Percentiles rank a stretch among this genome's conserved stretches.
phyloP scores from a whole-genome alignment of 2,113 vertebrate species.

The Alectura lathami region DNA sequence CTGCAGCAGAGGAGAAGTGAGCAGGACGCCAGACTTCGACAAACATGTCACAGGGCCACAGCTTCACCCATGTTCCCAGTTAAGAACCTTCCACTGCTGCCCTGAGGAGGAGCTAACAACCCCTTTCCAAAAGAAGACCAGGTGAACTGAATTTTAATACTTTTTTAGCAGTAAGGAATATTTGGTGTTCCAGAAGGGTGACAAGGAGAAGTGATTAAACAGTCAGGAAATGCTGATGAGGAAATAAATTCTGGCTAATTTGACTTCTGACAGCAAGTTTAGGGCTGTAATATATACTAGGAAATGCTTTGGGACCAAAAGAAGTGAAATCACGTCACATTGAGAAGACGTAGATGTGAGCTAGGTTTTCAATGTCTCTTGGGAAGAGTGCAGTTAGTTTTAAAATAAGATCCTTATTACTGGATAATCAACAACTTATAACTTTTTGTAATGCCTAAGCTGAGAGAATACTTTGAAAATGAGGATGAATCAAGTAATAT shows the following conservation, averaged over 20 bases:
- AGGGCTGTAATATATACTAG: background rate
- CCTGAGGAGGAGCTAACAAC: background rate
- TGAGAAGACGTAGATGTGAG: background rate
- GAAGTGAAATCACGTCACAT: background rate
- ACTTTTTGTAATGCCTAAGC: background rate
- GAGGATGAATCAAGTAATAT: background rate
- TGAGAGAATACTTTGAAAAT: background rate
- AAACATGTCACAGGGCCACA: background rate
- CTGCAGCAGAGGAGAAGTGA: background rate
- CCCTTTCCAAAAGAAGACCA: background rate
- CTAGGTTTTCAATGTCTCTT: background rate
- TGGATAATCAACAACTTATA: background rate
- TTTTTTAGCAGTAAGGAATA: background rate
- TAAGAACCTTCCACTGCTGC: background rate
- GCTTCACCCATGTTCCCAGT: background rate
- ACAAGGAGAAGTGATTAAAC: background rate
- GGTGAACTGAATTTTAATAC: background rate
- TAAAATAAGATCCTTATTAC: background rate
- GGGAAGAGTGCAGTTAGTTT: background rate
- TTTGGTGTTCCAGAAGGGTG: background rate
- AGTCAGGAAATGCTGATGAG: background rate
- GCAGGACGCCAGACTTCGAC: background rate
- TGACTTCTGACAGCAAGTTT: background rate
- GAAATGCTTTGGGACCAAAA: background rate
- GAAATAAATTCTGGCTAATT: background rate